phyloP scores from a whole-genome alignment of 1,140 invertebrate species.

The Reticulitermes speratus region DNA sequence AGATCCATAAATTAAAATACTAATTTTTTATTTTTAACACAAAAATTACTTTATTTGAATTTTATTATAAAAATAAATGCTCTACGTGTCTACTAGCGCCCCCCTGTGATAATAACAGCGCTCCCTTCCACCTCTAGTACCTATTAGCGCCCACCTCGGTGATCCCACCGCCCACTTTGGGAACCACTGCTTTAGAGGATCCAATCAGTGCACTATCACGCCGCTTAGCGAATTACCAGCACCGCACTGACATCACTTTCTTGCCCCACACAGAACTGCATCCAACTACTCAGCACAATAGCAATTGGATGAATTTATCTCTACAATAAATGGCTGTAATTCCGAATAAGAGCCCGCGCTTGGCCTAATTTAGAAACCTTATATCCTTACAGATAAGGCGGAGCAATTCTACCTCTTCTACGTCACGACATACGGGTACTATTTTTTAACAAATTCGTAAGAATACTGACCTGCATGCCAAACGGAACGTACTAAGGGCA shows the following conservation, averaged over 20 bases:
- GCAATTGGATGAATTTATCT: not conserved
- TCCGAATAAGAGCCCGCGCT: not conserved
- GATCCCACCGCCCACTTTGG: too few species aligned
- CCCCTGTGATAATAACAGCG: too few species aligned
- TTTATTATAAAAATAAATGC: too few species aligned
- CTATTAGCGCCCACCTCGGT: too few species aligned
- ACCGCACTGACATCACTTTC: not conserved
- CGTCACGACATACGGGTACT: not conserved
- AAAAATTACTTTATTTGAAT: too few species aligned
- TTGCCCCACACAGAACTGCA: not conserved
- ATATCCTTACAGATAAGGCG: not conserved
- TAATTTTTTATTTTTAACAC: too few species aligned
- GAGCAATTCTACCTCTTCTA: not conserved
- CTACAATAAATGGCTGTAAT: not conserved
- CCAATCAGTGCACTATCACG: not conserved
- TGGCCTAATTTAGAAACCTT: not conserved
- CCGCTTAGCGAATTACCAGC: not conserved
- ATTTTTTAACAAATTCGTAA: not conserved
- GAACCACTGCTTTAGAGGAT: too few species aligned
- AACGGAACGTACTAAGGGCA: too few species aligned
- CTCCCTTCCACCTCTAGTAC: too few species aligned
- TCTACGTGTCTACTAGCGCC: too few species aligned
- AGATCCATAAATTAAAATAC: too few species aligned
- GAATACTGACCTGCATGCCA: too few species aligned
- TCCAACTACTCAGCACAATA: not conserved